Base-by-base conservation (phyloP, 2,113 vertebrate species). In the Illadopsis cleaveri region DNA sequence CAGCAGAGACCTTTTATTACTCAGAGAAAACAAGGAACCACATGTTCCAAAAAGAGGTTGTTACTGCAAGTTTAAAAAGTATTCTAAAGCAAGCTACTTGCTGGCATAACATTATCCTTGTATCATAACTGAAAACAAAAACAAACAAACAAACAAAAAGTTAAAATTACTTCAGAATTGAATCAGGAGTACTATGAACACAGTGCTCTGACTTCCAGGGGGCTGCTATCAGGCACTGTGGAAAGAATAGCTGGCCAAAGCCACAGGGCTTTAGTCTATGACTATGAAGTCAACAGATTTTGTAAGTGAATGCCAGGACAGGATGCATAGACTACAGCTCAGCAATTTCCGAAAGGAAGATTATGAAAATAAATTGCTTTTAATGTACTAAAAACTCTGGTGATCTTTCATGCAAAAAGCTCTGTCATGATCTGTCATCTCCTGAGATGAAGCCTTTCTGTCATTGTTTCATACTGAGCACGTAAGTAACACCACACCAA, bases 391-490 rank as follows among this genome's bases (percentile, higher is more conserved):
- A 92, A 86, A 84, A 30, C 64, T 62, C 18, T 10, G 10, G 30
- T 58, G n/a, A 40, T 35, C 50, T 45, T 51, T 58, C 53, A 57
- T 61, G 62, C 35, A 58, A 57, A 88, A 91, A 86, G 2, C 8
- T 33, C 54, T 12, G 33, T 20, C 20, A 25, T 33, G 54, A 44
- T 53, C 31, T 70, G 33, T 30, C 42, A 62, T 12, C 1, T 10
- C n/a, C 64, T 66, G 21, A 47, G 24, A 62, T 8, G 10, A 86
- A 64, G 51, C 5, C 33, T 47, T 80, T 70, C 35, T 47, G 18
- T 18, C 1, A 0, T 7, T 15, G 3, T 68, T 88, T 85, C 42
- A 57, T 21, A 48, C 15, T 11, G 4, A 90, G 12, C 5, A 4
- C 3, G 13, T 4, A 42, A 35, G 58, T 78, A 72, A 79, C 1